Base-by-base conservation (phyloP, 2,888 invertebrate species). In the Plebejus argus region DNA sequence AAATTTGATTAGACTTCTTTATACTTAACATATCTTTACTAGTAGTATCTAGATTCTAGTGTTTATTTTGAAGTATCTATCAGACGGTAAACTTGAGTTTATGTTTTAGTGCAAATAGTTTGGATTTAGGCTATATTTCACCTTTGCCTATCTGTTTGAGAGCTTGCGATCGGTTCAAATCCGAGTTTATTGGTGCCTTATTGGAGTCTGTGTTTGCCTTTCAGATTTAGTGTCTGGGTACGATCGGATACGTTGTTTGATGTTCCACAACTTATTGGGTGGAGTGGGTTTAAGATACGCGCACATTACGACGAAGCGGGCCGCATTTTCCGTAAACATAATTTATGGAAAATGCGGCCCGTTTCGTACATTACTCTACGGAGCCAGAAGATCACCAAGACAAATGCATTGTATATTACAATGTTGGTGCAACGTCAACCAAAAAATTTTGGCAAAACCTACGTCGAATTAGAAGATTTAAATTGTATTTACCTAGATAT, bases 151-250 rank as follows among this genome's bases (percentile, higher is more conserved):
- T 74, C 53, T 45, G 23, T 45, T 74, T 53, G 74, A 15, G 74
- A 53, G 53, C 74, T 74, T 53, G 49, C 72, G 72, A 72, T 45
- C 72, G 12, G 45, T 20, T 20, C n/a, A 72, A 72, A 49, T 49
- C 74, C 49, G 8, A 74, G 23, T 53, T 74, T 74, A 74, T 74
- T 45, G 45, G 74, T 45, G 72, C 72, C 23, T 72, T 74, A 74
- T 74, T 74, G 74, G 74, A 49, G 74, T 49, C 74, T 72, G 23
- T 74, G 74, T 74, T 74, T 74, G 28, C 53, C 53, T 74, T 53
- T 15, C 74, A 74, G 74, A 74, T 74, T 74, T 74, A 49, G 53
- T 18, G 74, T 74, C 74, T 74, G 53, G 18, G 15, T 35, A 45
- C 15, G 20, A 28, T 20, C 74, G n/a, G 23, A n/a, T 23, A 49